These are phyloP conservation scores for Pteruthius melanotis DNA, from an alignment of 2,113 vertebrate species.

Conservation along the genomic window DNA sequence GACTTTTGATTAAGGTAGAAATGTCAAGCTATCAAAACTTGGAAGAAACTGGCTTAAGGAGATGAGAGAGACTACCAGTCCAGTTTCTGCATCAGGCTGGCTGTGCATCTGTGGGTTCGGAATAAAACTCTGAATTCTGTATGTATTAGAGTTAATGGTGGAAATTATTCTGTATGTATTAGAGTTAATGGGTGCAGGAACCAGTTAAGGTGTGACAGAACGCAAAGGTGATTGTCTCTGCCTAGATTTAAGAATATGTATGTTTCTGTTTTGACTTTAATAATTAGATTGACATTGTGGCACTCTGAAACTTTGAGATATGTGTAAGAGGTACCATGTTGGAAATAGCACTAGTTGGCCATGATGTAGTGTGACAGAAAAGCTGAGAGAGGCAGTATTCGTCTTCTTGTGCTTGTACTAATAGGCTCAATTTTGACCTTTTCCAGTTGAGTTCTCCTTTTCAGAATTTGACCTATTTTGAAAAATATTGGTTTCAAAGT, in stretches of 20 bases:
- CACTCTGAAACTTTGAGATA: not conserved
- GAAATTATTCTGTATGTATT: no score
- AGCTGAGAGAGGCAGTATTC: not conserved
- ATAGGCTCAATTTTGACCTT: accelerated
- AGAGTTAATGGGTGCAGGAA: not conserved
- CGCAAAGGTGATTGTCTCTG: not conserved
- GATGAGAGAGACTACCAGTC: not conserved
- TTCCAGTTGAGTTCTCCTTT: not conserved
- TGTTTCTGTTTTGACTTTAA: not conserved
- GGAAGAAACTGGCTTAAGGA: not conserved
- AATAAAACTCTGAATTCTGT: not conserved
- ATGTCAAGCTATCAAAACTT: not conserved
- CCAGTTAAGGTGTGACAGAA: not conserved
- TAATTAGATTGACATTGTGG: not conserved
- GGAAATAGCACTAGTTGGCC: not conserved
- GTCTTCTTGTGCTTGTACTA: not conserved
- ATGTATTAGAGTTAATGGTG: not conserved
- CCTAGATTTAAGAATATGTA: not conserved
- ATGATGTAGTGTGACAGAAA: not conserved
- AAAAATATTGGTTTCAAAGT: no score
- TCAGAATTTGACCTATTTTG: not conserved
- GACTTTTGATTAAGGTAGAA: constrained; percentile 3
- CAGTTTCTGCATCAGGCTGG: not conserved
- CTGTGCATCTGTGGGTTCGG: not conserved
- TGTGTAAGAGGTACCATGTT: not conserved